Evolutionary conservation across 1,140 invertebrate species (phyloP).

Genomic region (Drosophila auraria): DNA sequence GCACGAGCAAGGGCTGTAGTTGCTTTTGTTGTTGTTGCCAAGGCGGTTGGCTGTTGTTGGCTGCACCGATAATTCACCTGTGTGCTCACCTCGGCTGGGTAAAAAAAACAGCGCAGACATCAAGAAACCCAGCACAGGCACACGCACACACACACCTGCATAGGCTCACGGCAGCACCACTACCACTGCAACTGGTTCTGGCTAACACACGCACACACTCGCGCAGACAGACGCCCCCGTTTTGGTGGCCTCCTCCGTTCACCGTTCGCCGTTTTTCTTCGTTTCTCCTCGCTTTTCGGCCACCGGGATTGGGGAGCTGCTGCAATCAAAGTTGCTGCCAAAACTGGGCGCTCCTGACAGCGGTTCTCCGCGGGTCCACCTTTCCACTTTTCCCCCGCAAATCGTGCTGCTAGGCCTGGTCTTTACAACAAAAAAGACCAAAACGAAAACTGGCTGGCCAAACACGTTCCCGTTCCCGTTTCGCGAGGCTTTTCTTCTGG

Average conservation of each 20-base stretch:
- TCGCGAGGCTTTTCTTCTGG: slow-evolving; percentile 28
- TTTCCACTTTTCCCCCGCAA: slow-evolving; percentile 28
- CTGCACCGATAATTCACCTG: slow-evolving; percentile 82
- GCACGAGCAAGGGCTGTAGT: background rate
- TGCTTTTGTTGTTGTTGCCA: slow-evolving; percentile 56
- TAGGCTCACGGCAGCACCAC: slow-evolving; percentile 8
- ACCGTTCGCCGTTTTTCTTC: slow-evolving; percentile 7
- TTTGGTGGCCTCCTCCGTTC: slow-evolving; percentile 55
- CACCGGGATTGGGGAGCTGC: slow-evolving; percentile 54
- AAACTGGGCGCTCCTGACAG: slow-evolving; percentile 65
- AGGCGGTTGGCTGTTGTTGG: slow-evolving; percentile 48
- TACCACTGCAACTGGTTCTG: slow-evolving; percentile 70
- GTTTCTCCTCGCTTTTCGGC: slow-evolving; percentile 14
- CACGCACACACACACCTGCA: slow-evolving; percentile 37
- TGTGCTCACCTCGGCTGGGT: slow-evolving; percentile 75
- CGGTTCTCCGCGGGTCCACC: slow-evolving; percentile 41
- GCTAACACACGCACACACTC: slow-evolving; percentile 42
- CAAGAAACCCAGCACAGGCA: slow-evolving; percentile 63
- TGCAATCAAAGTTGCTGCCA: slow-evolving; percentile 33
- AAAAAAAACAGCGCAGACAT: slow-evolving; percentile 74
- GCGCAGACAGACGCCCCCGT: slow-evolving; percentile 55
- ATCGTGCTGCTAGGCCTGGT: slow-evolving; percentile 47
- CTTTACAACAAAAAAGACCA: slow-evolving; percentile 53
- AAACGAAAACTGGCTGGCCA: slow-evolving; percentile 62
- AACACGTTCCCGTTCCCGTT: slow-evolving; percentile 69